Base-by-base conservation (phyloP, 2,113 vertebrate genomes). In the Mesoclemmys tuberculata region DNA sequence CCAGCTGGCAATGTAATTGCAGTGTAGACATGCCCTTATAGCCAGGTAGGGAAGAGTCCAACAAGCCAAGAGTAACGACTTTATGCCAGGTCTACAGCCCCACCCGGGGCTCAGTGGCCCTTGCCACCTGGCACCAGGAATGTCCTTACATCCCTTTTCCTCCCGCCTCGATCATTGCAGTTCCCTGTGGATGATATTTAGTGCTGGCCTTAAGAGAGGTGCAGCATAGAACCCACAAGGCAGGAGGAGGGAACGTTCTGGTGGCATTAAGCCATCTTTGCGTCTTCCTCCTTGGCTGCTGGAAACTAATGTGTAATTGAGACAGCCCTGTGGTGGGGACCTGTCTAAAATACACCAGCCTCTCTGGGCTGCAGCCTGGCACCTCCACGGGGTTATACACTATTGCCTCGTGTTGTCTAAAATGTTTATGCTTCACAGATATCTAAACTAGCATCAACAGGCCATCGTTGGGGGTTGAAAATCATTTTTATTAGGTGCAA, bases 401-500 rank as follows among this genome's bases (percentile, higher is more conserved):
- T 22, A 35, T 38, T 68, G 93, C 87, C 94, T 77, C 52, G 10
- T 2, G 81, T 88, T 92, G 90, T 93, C 94, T 85, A 87, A 84
- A 94, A 94, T 96, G 91, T 97, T 96, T 95, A 95, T 94, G 93
- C 88, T 94, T 93, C 92, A 75, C 68, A 75, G 85, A 97, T 94
- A 90, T 84, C 93, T 95, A 87, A 97, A 95, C 94, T 89, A 91
- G 92, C 94, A 97, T 96, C 95, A 97, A 85, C 94, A 96, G 96
- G 88, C 94, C 90, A 97, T 96, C 95, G 93, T 96, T 94, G 96
- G 64, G 86, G 93, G 80, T 95, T 97, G 92, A 97, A 96, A 96
- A 94, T 95, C 94, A 93, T 97, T 97, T 98, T 97, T 97, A 97
- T 97, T 96, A 97, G 93, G 96, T 96, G 91, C 95, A 97, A 96